Evolutionary conservation across 1,140 invertebrate genomes (phyloP).

Genomic region (Subanguina moxae): DNA sequence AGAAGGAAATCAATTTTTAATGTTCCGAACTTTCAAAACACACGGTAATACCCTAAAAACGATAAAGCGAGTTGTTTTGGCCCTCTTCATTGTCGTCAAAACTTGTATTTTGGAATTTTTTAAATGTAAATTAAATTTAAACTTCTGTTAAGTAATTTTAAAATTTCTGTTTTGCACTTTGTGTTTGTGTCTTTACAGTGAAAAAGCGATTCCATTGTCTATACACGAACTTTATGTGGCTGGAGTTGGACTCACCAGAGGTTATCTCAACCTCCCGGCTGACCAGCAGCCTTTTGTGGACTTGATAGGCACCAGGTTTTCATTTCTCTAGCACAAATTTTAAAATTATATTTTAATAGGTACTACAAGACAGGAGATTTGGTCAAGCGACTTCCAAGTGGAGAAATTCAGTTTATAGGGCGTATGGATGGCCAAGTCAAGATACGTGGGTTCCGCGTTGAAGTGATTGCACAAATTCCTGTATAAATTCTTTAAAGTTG

Average conservation of each 20-base stretch:
- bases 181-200: background rate
- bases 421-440: conserved; percentile 28
- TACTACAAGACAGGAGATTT: conserved; percentile 33
- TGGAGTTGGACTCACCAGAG: conserved; percentile 27
- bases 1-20: no score
- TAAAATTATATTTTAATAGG: conserved; percentile 1
- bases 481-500: no score
- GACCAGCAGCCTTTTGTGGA: conserved; percentile 26
- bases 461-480: conserved; percentile 4
- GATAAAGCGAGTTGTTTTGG: no score
- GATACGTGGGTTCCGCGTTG: conserved; percentile 34
- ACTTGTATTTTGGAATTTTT: background rate
- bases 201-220: conserved; percentile 1
- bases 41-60: no score
- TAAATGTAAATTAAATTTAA: conserved; percentile 1
- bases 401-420: conserved; percentile 28
- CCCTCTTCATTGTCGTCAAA: no score
- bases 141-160: background rate
- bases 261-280: conserved; percentile 14
- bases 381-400: conserved; percentile 1
- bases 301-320: conserved; percentile 11
- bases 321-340: background rate
- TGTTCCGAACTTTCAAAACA: no score
- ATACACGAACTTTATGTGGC: conserved; percentile 16
- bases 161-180: background rate